A percentile compares a stretch with the other conserved stretches of the same genome.
Evolutionary conservation across 2,888 invertebrate species (phyloP).

Genomic region (Lordiphosa andalusiaca): DNA sequence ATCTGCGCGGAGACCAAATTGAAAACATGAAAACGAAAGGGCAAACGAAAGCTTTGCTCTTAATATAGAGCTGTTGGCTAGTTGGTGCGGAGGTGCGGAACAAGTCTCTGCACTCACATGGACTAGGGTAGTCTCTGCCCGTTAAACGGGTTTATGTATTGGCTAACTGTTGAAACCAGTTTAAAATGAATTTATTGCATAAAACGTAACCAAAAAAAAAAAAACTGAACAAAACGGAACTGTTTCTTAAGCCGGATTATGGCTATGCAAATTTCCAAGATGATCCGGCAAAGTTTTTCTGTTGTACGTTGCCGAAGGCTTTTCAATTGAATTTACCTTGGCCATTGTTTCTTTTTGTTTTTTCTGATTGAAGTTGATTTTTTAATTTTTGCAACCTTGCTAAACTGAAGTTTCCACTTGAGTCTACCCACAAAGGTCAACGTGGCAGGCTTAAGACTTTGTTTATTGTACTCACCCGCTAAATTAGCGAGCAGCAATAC

Average conservation of each 20-base stretch:
- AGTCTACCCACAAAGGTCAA: conserved; percentile 60
- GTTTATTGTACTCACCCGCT: conserved; percentile 74
- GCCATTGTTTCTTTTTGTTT: conserved; percentile 26
- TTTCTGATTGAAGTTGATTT: conserved; percentile 12
- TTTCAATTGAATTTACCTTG: conserved; percentile 62
- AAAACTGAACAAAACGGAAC: conserved; percentile 60
- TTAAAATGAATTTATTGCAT: conserved; percentile 57
- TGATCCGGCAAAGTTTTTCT: conserved; percentile 49
- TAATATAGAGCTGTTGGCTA: conserved; percentile 1
- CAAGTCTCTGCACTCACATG: neutral
- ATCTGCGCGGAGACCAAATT: conserved; percentile 30
- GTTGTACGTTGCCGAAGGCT: conserved; percentile 32
- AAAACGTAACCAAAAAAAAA: conserved; percentile 48
- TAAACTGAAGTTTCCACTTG: conserved; percentile 36
- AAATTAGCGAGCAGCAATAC: conserved; percentile 77
- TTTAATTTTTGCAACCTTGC: conserved; percentile 39
- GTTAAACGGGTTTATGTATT: conserved; percentile 56
- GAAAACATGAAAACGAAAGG: conserved; percentile 71
- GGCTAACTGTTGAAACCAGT: conserved; percentile 51
- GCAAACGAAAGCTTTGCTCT: conserved; percentile 54
- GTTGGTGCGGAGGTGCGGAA: no score
- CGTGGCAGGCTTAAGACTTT: conserved; percentile 43
- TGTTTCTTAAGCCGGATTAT: conserved; percentile 17
- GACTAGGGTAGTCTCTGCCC: conserved; percentile 41
- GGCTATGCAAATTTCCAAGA: conserved; percentile 56